A percentile compares a stretch with the other conserved stretches of the same genome.
These are phyloP conservation scores for Nothura maculosa DNA, from an alignment of 2,797 vertebrate species.

Conservation along the genomic window DNA sequence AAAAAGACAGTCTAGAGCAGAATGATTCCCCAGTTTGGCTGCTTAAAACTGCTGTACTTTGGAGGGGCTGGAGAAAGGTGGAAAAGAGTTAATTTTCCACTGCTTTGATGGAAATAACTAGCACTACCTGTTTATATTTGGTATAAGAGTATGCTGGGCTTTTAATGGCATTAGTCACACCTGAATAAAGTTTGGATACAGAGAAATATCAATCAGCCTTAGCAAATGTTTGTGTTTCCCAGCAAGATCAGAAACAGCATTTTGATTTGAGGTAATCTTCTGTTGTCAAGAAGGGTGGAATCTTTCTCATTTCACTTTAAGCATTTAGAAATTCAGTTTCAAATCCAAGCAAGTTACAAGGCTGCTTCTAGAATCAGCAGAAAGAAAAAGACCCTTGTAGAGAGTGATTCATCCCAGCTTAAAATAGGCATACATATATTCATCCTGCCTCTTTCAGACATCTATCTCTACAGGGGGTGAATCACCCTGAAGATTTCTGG, in stretches of 20 bases:
- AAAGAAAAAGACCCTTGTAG: background rate
- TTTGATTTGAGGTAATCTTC: background rate
- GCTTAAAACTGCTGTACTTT: background rate
- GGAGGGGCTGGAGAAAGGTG: background rate
- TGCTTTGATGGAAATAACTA: background rate
- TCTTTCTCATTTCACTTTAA: background rate
- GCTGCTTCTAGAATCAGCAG: background rate
- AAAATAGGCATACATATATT: conserved; percentile 25
- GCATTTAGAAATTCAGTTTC: conserved; percentile 25
- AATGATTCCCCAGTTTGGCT: background rate
- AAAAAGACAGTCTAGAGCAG: background rate
- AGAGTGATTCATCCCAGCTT: conserved; percentile 39
- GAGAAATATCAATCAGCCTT: background rate
- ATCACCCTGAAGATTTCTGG: conserved; percentile 31
- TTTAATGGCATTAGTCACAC: background rate
- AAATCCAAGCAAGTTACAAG: background rate
- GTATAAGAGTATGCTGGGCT: background rate
- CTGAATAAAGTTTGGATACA: background rate
- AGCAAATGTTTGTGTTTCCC: background rate
- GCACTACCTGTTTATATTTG: background rate
- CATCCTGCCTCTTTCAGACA: background rate
- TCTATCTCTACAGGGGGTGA: background rate
- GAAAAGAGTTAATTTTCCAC: background rate
- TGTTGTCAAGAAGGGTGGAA: background rate
- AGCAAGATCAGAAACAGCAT: background rate